Evolutionary conservation across 2,113 vertebrate genomes (phyloP).

Genomic region (Dicrurus megarhynchus): DNA sequence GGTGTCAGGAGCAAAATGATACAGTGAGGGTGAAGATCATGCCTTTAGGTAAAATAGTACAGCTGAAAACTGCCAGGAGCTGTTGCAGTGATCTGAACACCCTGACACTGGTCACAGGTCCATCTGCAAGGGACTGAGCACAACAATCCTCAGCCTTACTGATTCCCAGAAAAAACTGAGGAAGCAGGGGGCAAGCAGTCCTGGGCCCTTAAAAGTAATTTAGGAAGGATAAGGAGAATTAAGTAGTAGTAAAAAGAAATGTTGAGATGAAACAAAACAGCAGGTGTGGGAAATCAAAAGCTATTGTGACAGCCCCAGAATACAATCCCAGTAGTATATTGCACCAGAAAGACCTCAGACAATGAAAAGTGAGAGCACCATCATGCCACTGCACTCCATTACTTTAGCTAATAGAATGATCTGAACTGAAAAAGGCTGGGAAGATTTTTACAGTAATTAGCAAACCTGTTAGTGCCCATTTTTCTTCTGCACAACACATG

Average conservation of each 20-base stretch:
- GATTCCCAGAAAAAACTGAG: background rate
- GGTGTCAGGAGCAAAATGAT: background rate
- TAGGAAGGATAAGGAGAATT: background rate
- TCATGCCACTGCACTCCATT: background rate
- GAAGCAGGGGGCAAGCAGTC: background rate
- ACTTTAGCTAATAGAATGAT: constrained; percentile 35
- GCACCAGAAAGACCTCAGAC: background rate
- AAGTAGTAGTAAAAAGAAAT: background rate
- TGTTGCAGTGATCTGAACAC: background rate
- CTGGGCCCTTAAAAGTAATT: background rate
- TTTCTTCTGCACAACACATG: constrained; percentile 1
- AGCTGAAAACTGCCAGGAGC: background rate
- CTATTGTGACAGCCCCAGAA: background rate
- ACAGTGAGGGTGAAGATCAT: background rate
- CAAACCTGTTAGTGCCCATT: constrained; percentile 22
- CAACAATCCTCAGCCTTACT: background rate
- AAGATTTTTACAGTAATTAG: constrained; percentile 43
- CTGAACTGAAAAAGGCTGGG: background rate
- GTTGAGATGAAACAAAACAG: background rate
- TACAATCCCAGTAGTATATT: constrained; percentile 9
- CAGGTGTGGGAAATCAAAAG: constrained; percentile 39
- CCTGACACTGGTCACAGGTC: background rate
- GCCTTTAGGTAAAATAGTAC: background rate
- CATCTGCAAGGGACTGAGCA: background rate
- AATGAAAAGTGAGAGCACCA: background rate